These are phyloP conservation scores for Clostera curtula DNA, from an alignment of 2,888 invertebrate genomes.

Conservation along the genomic window DNA sequence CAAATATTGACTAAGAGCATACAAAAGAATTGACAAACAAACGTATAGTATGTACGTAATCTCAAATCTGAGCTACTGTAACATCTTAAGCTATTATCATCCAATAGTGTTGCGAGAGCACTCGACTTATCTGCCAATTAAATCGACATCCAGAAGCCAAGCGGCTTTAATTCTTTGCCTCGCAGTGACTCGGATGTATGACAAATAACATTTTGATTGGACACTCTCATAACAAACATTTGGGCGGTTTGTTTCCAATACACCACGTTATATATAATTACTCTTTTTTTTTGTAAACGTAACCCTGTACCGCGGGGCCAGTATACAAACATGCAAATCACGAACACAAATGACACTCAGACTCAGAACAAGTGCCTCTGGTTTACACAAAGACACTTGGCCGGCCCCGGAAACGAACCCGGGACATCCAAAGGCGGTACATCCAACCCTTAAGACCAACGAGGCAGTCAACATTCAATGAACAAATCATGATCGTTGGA, in stretches of 20 bases:
- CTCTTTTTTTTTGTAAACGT: too few relatives aligned
- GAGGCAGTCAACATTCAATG: too few relatives aligned
- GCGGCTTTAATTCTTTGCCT: conserved; percentile 60
- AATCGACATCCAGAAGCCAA: conserved; percentile 73
- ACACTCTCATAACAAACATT: conserved; percentile 40
- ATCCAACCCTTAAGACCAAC: too few relatives aligned
- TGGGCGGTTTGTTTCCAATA: conserved; percentile 26
- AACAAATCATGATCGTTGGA: too few relatives aligned
- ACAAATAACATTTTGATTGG: conserved; percentile 73
- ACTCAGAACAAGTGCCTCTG: too few relatives aligned
- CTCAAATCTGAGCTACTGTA: conserved; percentile 55
- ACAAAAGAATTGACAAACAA: conserved; percentile 22
- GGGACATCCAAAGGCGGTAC: too few relatives aligned
- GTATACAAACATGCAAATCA: too few relatives aligned
- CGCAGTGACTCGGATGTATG: conserved; percentile 69
- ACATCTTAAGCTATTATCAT: conserved; percentile 68
- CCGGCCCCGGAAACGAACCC: too few relatives aligned
- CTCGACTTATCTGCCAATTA: conserved; percentile 71
- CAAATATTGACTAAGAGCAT: too few relatives aligned
- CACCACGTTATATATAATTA: conserved; percentile 8
- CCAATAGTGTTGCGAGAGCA: conserved; percentile 60
- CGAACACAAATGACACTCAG: too few relatives aligned
- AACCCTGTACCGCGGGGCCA: too few relatives aligned
- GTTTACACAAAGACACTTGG: too few relatives aligned
- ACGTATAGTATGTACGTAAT: conserved; percentile 25